phyloP scores from a whole-genome alignment of 2,113 vertebrate species.

The Planiliza haematocheilus region DNA sequence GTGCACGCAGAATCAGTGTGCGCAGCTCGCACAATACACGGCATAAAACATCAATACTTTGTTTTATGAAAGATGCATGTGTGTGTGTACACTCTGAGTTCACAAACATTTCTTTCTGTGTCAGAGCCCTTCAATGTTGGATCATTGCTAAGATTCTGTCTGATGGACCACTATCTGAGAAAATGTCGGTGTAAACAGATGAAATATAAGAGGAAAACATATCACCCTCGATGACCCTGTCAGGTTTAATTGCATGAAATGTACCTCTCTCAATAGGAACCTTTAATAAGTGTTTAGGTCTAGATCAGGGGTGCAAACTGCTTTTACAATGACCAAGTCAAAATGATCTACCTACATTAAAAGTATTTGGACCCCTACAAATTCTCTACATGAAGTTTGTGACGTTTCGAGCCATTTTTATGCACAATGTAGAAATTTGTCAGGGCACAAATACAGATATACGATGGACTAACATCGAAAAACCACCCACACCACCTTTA shows the following conservation, averaged over 20 bases:
- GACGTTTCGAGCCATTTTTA: no score
- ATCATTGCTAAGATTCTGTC: conserved; percentile 22
- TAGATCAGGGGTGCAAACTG: no score
- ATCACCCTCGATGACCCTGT: background rate
- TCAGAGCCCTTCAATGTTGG: background rate
- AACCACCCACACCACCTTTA: no score
- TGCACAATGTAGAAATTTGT: no score
- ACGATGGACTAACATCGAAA: no score
- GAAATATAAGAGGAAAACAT: background rate
- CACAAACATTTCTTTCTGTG: conserved; percentile 17
- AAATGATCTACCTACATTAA: no score
- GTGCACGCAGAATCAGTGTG: background rate
- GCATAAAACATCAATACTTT: conserved; percentile 45
- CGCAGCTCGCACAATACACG: background rate
- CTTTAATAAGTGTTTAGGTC: no score
- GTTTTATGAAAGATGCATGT: conserved; percentile 33
- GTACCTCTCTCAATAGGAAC: no score
- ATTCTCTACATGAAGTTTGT: no score
- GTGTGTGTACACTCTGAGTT: conserved; percentile 21
- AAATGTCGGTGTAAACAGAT: background rate
- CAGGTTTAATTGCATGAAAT: background rate
- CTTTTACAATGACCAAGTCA: no score
- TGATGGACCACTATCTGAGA: conserved; percentile 19
- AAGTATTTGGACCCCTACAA: no score
- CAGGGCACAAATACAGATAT: no score